Base-by-base conservation (phyloP, 2,888 invertebrate species). In the Troides oblongomaculatus region DNA sequence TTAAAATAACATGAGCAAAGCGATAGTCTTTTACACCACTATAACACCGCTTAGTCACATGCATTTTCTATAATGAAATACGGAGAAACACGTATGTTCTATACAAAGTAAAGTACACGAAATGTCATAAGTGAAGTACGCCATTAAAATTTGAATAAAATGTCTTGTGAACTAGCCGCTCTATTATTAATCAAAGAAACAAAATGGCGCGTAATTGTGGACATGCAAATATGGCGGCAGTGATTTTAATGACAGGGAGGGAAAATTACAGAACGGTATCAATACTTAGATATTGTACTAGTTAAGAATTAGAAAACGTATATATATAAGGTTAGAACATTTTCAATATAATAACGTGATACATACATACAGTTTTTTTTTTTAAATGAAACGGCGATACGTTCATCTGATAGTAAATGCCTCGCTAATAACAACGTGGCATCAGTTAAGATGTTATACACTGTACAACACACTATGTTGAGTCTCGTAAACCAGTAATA, bases 141-240 rank as follows among this genome's bases (percentile, higher is more conserved):
- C 59, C 66, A 66, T 70, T 66, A 74, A 73, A 39, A 74, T 74
- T 74, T 71, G 72, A 72, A 73, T 74, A 70, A 73, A 72, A 74
- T 72, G 66, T 72, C 66, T 71, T 67, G 14, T 59, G 59, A 66
- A 50, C 66, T 63, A 66, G 77, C 87, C 85, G 87, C 84, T 81
- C 79, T 84, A 76, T 84, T 80, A 87, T 87, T 84, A 80, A 77
- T 77, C 23, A 50, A 53, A 50, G 18, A 73, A 75, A 74, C 75
- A 72, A 74, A 74, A 71, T 64, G 72, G 75, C 73, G 73, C 66
- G 72, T 78, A 75, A 80, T 81, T 81, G 79, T 72, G 75, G 74
- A 75, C 77, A 84, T 86, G 84, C 82, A 83, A 84, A 87, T 85
- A 72, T 72, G 74, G 72, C 77, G 71, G 75, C 78, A 74, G 74